phyloP scores from a whole-genome alignment of 2,888 invertebrate genomes.

The Catocala sponsa region DNA sequence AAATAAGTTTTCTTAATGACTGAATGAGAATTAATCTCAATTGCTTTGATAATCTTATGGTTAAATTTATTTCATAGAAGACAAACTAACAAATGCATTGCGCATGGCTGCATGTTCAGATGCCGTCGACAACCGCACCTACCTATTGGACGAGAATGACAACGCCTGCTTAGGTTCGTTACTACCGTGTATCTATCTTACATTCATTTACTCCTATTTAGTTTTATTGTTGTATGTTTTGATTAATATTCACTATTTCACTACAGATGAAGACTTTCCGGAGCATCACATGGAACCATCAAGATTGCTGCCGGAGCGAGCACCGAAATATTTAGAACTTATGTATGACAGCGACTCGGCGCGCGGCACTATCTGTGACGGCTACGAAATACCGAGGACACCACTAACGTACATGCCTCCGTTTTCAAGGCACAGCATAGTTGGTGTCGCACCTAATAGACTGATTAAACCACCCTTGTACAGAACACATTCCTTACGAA shows the following conservation, averaged over 20 bases:
- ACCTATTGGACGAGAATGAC: conserved; percentile 93
- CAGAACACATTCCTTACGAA: conserved; percentile 73
- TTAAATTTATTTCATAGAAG: conserved; percentile 37
- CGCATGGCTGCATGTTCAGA: conserved; percentile 87
- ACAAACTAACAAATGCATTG: conserved; percentile 64
- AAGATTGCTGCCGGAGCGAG: conserved; percentile 69
- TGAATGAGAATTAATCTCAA: too few relatives aligned
- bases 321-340: conserved; percentile 90
- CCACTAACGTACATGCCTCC: conserved; percentile 62
- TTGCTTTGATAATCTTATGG: conserved; percentile 1
- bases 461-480: conserved; percentile 71
- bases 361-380: conserved; percentile 80
- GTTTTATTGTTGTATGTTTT: neutral
- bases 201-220: neutral
- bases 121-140: conserved; percentile 93
- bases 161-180: conserved; percentile 87
- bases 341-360: conserved; percentile 88
- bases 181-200: conserved; percentile 11
- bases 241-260: neutral
- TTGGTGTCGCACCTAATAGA: conserved; percentile 77
- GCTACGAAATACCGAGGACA: conserved; percentile 89
- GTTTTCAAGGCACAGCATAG: conserved; percentile 78
- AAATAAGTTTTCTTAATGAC: neutral
- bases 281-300: conserved; percentile 82
- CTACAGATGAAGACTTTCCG: conserved; percentile 75